Evolutionary conservation across 2,113 vertebrate genomes (phyloP).

Genomic region (Callospermophilus lateralis): DNA sequence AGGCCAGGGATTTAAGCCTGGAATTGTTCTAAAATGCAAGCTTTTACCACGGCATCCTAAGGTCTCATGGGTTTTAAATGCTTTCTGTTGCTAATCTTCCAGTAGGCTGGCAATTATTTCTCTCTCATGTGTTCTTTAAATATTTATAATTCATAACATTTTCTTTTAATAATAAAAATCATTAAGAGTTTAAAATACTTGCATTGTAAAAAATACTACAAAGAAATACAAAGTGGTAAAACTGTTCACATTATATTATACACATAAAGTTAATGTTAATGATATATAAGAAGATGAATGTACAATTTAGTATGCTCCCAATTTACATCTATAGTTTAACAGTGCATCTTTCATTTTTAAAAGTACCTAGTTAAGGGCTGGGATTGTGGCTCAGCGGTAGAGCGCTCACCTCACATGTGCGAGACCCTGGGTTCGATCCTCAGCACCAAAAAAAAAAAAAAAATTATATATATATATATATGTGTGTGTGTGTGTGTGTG

Average conservation of each 20-base stretch:
- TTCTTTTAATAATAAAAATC: constrained; percentile 63
- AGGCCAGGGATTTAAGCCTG: background rate
- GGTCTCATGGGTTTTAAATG: constrained; percentile 51
- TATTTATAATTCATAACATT: constrained; percentile 61
- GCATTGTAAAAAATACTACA: constrained; percentile 17
- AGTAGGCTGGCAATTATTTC: constrained; percentile 51
- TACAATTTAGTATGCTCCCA: background rate
- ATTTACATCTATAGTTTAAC: background rate
- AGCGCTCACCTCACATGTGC: too few relatives aligned
- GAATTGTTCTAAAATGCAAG: constrained; percentile 30
- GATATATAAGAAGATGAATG: background rate
- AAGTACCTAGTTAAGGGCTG: background rate
- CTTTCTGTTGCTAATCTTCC: constrained; percentile 25
- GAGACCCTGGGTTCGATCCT: too few relatives aligned
- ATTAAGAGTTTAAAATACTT: background rate
- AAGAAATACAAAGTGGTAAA: background rate
- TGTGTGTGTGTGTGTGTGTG: too few relatives aligned
- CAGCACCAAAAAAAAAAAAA: too few relatives aligned
- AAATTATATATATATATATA: too few relatives aligned
- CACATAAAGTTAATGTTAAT: constrained; percentile 22
- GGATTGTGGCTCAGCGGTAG: too few relatives aligned
- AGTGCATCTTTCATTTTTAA: background rate
- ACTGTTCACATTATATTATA: background rate
- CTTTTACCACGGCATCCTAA: background rate
- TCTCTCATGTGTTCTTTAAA: constrained; percentile 24